Conservation (phyloP, 2,113 vertebrate genomes). For the Regulus satrapa region DNA sequence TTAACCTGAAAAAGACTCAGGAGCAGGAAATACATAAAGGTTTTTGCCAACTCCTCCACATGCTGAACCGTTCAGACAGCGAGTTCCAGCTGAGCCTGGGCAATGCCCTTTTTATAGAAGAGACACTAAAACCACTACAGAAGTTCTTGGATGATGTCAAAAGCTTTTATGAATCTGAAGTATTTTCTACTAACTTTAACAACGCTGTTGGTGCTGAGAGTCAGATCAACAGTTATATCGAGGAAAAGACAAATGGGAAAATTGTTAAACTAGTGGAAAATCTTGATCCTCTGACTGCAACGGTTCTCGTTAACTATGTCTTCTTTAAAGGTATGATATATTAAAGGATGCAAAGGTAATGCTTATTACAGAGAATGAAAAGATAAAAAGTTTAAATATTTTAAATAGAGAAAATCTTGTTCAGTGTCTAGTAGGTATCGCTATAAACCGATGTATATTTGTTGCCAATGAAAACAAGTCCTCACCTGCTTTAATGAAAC, state of each 20-base stretch:
- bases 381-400: not conserved
- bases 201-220: conserved; percentile 62
- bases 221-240: conserved; percentile 79
- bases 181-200: conserved; percentile 74
- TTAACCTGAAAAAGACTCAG: conserved; percentile 28
- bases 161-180: conserved; percentile 69
- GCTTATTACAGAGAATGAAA: not conserved
- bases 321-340: conserved; percentile 77
- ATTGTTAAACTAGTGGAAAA: conserved; percentile 76
- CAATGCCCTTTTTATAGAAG: conserved; percentile 74
- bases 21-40: conserved; percentile 68
- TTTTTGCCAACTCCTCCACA: conserved; percentile 70
- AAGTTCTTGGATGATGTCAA: conserved; percentile 71
- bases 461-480: not conserved
- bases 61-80: conserved; percentile 56
- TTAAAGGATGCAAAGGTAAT: not conserved
- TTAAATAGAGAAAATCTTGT: not conserved
- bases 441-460: not conserved
- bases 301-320: conserved; percentile 85
- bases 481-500: not conserved
- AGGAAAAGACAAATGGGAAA: conserved; percentile 79
- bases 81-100: conserved; percentile 71
- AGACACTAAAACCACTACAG: conserved; percentile 58
- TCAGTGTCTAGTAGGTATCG: not conserved
- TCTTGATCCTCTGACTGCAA: conserved; percentile 68